Percentiles rank a stretch among this genome's conserved stretches.
These are phyloP conservation scores for Diuraphis noxia DNA, from an alignment of 1,140 invertebrate species.

Conservation along the genomic window DNA sequence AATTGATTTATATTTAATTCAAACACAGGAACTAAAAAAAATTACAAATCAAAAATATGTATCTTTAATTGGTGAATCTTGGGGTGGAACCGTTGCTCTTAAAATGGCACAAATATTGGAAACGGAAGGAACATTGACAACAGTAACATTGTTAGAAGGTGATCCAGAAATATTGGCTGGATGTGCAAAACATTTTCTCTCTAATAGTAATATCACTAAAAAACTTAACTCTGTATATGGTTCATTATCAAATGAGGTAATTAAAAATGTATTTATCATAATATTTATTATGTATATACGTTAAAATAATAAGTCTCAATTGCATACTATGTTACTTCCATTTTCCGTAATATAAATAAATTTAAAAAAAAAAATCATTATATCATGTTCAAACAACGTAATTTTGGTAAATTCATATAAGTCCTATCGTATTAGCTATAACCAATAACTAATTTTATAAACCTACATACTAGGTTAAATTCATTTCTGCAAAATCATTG, in stretches of 20 bases:
- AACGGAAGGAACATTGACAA: neutral
- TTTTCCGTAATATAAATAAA: no score
- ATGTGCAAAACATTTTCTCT: neutral
- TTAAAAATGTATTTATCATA: neutral
- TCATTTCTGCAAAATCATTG: no score
- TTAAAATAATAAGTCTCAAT: neutral
- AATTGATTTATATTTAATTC: neutral
- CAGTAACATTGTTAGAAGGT: conserved; percentile 22
- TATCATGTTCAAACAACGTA: no score
- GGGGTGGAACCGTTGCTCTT: conserved; percentile 55
- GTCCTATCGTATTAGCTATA: no score
- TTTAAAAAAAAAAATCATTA: no score
- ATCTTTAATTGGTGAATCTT: conserved; percentile 36
- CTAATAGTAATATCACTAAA: neutral
- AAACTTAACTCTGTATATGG: neutral
- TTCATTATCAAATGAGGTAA: neutral
- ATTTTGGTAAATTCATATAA: no score
- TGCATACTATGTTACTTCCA: no score
- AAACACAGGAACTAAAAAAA: neutral
- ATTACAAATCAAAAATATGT: neutral
- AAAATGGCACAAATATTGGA: conserved; percentile 54
- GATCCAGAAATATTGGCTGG: neutral
- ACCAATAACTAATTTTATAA: no score
- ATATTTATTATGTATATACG: neutral
- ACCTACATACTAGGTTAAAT: no score